These are phyloP conservation scores for Drepana falcataria DNA, from an alignment of 2,888 invertebrate genomes.

Conservation along the genomic window DNA sequence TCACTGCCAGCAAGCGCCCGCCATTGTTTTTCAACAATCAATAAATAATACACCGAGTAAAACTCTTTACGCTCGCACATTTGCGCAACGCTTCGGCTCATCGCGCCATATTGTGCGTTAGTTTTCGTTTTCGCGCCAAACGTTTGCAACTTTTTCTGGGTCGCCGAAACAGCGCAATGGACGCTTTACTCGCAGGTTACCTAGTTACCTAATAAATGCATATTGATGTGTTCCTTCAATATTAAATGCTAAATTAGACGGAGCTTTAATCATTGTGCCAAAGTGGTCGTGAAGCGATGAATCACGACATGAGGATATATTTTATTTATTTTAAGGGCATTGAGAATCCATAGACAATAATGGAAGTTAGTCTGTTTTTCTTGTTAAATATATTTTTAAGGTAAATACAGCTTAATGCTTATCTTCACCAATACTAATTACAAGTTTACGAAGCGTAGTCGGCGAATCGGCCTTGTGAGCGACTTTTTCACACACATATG, in stretches of 20 bases:
- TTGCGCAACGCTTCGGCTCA: constrained; percentile 60
- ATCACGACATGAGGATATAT: too few species aligned
- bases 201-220: constrained; percentile 38
- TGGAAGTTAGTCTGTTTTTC: background rate
- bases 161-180: constrained; percentile 27
- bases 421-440: background rate
- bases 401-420: background rate
- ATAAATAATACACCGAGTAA: constrained; percentile 73
- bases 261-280: constrained; percentile 23
- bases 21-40: constrained; percentile 78
- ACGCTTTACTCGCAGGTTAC: constrained; percentile 25
- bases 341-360: too few species aligned
- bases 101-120: constrained; percentile 44
- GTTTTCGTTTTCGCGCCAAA: constrained; percentile 49
- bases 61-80: constrained; percentile 59
- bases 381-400: too few species aligned
- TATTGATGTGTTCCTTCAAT: constrained; percentile 53
- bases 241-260: constrained; percentile 40
- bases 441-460: background rate
- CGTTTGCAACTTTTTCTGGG: constrained; percentile 41
- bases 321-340: too few species aligned
- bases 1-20: constrained; percentile 70
- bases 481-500: constrained; percentile 41
- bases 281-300: constrained; percentile 6
- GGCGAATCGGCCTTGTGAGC: constrained; percentile 28